Evolutionary conservation across 2,797 vertebrate species (phyloP).

Genomic region (Argentina silus): DNA sequence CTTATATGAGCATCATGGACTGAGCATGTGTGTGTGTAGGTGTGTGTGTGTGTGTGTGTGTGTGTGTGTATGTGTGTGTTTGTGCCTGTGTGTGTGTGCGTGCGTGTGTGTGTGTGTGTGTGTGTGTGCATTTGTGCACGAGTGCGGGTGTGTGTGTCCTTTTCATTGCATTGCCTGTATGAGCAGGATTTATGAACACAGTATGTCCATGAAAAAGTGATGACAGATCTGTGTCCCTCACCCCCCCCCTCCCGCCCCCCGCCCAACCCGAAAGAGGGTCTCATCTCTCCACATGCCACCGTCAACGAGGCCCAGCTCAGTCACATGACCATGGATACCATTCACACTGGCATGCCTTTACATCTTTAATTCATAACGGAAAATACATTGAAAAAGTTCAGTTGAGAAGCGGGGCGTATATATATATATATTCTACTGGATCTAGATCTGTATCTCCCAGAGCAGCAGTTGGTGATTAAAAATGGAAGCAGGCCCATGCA

Average conservation of each 20-base stretch:
- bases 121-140: neutral
- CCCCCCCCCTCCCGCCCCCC: too few relatives aligned
- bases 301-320: constrained; percentile 2
- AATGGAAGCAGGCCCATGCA: neutral
- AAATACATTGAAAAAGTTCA: too few relatives aligned
- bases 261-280: too few relatives aligned
- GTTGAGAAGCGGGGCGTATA: too few relatives aligned
- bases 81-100: neutral
- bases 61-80: neutral
- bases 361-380: constrained; percentile 66
- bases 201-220: too few relatives aligned
- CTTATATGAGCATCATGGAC: too few relatives aligned
- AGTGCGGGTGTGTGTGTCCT: neutral
- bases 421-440: constrained; percentile 32
- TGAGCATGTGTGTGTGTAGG: too few relatives aligned
- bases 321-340: constrained; percentile 36
- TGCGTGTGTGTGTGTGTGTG: neutral
- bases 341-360: constrained; percentile 22
- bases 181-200: neutral
- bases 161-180: neutral
- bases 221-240: too few relatives aligned
- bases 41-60: neutral
- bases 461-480: constrained; percentile 23
- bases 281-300: neutral
- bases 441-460: constrained; percentile 39